phyloP scores from a whole-genome alignment of 2,113 vertebrate genomes.

The Gopherus evgoodei region DNA sequence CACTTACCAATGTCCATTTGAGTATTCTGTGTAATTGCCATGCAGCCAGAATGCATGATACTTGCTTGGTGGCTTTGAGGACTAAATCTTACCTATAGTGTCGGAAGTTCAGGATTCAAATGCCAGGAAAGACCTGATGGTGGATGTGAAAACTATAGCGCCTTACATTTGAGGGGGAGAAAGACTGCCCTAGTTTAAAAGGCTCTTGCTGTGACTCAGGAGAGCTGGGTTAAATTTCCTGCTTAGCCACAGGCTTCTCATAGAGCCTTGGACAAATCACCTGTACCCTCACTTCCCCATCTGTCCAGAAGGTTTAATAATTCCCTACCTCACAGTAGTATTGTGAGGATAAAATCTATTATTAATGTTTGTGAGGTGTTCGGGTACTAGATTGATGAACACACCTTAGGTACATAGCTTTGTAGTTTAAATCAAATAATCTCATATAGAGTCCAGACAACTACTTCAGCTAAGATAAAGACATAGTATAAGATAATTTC shows the following conservation, averaged over 20 bases:
- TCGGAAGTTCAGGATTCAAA: not conserved
- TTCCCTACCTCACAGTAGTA: not conserved
- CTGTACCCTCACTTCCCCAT: not conserved
- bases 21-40: rapidly evolving
- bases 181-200: not conserved
- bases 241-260: not conserved
- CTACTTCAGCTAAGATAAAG: slow-evolving; percentile 4
- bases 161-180: not conserved
- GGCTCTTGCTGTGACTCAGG: not conserved
- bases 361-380: not conserved
- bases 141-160: not conserved
- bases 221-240: not conserved
- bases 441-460: slow-evolving; percentile 6
- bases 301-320: not conserved
- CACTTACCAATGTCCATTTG: no score
- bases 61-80: not conserved
- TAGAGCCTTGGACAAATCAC: not conserved
- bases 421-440: not conserved
- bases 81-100: not conserved
- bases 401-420: not conserved
- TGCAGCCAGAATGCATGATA: not conserved
- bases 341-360: slow-evolving; percentile 1
- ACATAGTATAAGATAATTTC: slow-evolving; percentile 31
- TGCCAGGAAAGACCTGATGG: not conserved
- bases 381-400: not conserved